phyloP scores from a whole-genome alignment of 2,113 vertebrate genomes.

The Chascanopsetta lugubris region DNA sequence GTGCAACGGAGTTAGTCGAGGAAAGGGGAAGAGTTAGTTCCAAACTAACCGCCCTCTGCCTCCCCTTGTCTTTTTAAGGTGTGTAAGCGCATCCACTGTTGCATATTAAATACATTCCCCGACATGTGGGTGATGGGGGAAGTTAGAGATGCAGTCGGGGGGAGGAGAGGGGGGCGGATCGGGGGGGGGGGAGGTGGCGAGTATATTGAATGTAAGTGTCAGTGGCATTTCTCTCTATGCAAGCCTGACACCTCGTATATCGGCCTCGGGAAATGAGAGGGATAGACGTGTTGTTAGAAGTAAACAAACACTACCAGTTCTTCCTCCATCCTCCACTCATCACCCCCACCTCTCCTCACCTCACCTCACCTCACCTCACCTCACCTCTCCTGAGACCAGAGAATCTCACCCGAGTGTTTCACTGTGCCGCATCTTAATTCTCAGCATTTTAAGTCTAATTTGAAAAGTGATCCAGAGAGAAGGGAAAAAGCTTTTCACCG shows the following conservation, averaged over 20 bases:
- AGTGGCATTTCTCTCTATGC: slow-evolving; percentile 66
- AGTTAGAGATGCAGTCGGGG: slow-evolving; percentile 28
- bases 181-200: slow-evolving; percentile 25
- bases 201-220: slow-evolving; percentile 62
- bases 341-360: slow-evolving; percentile 42
- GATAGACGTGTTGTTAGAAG: slow-evolving; percentile 25
- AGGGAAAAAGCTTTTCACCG: slow-evolving; percentile 57
- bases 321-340: slow-evolving; percentile 54
- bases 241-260: slow-evolving; percentile 61
- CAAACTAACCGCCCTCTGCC: slow-evolving; percentile 55
- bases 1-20: slow-evolving; percentile 42
- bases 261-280: slow-evolving; percentile 41
- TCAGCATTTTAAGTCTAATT: not conserved
- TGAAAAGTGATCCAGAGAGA: slow-evolving; percentile 57
- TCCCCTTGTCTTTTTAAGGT: slow-evolving; percentile 62
- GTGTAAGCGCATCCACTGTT: slow-evolving; percentile 60
- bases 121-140: slow-evolving; percentile 43
- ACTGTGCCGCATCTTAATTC: slow-evolving; percentile 68
- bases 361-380: slow-evolving; percentile 20
- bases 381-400: slow-evolving; percentile 50
- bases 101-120: slow-evolving; percentile 75
- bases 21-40: slow-evolving; percentile 44
- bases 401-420: slow-evolving; percentile 54
- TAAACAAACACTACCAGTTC: slow-evolving; percentile 62
- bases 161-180: slow-evolving; percentile 18